Evolutionary conservation across 2,113 vertebrate genomes (phyloP).

Genomic region (Neodon shergylaensis): DNA sequence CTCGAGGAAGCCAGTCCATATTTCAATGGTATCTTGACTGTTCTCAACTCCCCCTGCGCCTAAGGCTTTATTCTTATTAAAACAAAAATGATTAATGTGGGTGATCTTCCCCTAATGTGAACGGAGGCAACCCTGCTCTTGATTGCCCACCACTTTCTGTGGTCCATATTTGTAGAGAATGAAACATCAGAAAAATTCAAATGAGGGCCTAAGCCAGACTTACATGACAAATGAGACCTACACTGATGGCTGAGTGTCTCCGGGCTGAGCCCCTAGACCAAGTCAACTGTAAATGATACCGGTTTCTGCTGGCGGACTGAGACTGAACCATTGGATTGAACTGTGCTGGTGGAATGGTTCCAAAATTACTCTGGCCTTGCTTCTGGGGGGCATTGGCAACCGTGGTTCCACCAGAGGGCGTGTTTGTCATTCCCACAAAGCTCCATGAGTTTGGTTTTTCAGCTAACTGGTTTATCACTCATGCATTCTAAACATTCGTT

Average conservation of each 20-base stretch:
- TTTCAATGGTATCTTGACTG: conserved; percentile 83
- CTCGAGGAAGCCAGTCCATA: conserved; percentile 56
- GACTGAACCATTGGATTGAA: neutral
- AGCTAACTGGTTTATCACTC: neutral
- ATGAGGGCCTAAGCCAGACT: neutral
- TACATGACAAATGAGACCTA: neutral
- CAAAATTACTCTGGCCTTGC: neutral
- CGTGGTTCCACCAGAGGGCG: neutral
- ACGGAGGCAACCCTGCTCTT: neutral
- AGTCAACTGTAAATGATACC: neutral
- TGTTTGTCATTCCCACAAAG: neutral
- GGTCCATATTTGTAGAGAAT: neutral
- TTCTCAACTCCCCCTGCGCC: conserved; percentile 65
- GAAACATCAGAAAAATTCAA: neutral
- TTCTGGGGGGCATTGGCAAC: neutral
- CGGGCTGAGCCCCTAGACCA: neutral
- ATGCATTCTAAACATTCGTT: neutral
- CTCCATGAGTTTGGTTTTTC: neutral
- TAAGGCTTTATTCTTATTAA: conserved; percentile 79
- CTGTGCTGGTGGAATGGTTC: neutral
- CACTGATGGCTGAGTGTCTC: neutral
- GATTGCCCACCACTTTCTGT: neutral
- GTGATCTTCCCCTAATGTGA: conserved; percentile 57
- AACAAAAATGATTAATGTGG: conserved; percentile 74
- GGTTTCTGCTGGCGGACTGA: neutral